Evolutionary conservation across 2,113 vertebrate genomes (phyloP).

Genomic region (Lampris megalopsis): DNA sequence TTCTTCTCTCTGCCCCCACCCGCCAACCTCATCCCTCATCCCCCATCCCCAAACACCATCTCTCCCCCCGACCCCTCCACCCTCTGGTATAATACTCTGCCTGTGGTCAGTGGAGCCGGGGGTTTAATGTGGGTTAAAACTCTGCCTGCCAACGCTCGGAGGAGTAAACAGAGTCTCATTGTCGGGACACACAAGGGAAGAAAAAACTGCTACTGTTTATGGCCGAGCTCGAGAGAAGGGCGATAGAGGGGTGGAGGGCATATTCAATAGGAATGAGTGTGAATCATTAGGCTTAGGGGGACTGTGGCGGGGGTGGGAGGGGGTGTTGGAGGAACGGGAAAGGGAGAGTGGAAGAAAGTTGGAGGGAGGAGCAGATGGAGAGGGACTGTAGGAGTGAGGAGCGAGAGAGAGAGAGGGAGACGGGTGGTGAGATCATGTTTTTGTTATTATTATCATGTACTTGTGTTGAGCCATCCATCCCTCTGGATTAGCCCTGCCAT

Average conservation of each 20-base stretch:
- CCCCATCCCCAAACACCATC: background rate
- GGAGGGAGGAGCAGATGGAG: slow-evolving; percentile 37
- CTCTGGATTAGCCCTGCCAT: slow-evolving; percentile 75
- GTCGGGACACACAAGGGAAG: slow-evolving; percentile 66
- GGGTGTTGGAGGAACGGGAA: slow-evolving; percentile 43
- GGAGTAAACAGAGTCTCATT: slow-evolving; percentile 83
- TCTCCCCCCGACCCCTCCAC: slow-evolving; percentile 27
- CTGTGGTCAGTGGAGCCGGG: slow-evolving; percentile 72
- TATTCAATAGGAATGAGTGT: slow-evolving; percentile 63
- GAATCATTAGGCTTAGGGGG: slow-evolving; percentile 73
- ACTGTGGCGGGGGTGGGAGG: slow-evolving; percentile 62
- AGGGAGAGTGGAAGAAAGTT: slow-evolving; percentile 36
- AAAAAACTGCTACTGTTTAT: slow-evolving; percentile 79
- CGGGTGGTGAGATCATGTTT: slow-evolving; percentile 77
- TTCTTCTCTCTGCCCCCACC: slow-evolving; percentile 43
- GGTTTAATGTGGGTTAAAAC: slow-evolving; percentile 79
- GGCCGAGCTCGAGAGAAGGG: slow-evolving; percentile 64
- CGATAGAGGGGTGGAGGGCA: slow-evolving; percentile 26
- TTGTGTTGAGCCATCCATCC: slow-evolving; percentile 80
- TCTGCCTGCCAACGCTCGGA: slow-evolving; percentile 73
- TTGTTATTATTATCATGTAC: slow-evolving; percentile 81
- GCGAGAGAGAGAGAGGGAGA: slow-evolving; percentile 23
- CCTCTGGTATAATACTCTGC: slow-evolving; percentile 74
- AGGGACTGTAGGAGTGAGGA: too few relatives aligned
- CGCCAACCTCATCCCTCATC: slow-evolving; percentile 31